Evolutionary conservation across 1,140 invertebrate species (phyloP).

Genomic region (Drosophila sulfurigaster): DNA sequence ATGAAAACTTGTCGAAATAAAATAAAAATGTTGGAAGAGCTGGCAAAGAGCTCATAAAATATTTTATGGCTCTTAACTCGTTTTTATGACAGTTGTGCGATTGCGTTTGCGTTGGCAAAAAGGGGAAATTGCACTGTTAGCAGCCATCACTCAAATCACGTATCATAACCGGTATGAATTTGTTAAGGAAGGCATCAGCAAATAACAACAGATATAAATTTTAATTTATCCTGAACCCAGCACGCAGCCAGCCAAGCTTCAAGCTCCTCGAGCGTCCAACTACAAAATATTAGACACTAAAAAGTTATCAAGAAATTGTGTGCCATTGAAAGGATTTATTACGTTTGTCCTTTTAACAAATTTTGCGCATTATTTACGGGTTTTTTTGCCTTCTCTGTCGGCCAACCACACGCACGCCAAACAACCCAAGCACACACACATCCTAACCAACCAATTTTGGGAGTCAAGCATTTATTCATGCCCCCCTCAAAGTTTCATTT

Average conservation of each 20-base stretch:
- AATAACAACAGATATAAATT: conserved; percentile 68
- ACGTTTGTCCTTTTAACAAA: conserved; percentile 81
- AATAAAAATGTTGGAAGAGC: conserved; percentile 15
- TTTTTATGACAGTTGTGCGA: conserved; percentile 22
- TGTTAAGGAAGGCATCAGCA: conserved; percentile 17
- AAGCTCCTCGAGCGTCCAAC: conserved; percentile 30
- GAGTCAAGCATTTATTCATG: conserved; percentile 41
- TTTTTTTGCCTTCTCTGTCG: conserved; percentile 29
- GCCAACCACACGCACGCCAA: conserved; percentile 34
- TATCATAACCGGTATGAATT: conserved; percentile 52
- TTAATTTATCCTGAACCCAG: conserved; percentile 61
- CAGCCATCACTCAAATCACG: conserved; percentile 52
- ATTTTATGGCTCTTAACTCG: conserved; percentile 32
- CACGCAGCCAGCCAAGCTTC: too few relatives aligned
- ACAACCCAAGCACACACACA: conserved; percentile 3
- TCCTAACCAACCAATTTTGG: conserved; percentile 4
- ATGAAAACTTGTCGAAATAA: conserved; percentile 29
- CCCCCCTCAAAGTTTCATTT: conserved; percentile 73
- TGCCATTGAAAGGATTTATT: conserved; percentile 81
- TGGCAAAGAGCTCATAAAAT: conserved; percentile 34
- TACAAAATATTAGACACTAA: conserved; percentile 70
- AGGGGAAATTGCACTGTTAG: conserved; percentile 48
- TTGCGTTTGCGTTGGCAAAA: conserved; percentile 17
- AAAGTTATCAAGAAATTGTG: conserved; percentile 78
- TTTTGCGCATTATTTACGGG: conserved; percentile 79